Base-by-base conservation (phyloP, 92 coral and sea anemone genomes). In the Actinernus sp. region DNA sequence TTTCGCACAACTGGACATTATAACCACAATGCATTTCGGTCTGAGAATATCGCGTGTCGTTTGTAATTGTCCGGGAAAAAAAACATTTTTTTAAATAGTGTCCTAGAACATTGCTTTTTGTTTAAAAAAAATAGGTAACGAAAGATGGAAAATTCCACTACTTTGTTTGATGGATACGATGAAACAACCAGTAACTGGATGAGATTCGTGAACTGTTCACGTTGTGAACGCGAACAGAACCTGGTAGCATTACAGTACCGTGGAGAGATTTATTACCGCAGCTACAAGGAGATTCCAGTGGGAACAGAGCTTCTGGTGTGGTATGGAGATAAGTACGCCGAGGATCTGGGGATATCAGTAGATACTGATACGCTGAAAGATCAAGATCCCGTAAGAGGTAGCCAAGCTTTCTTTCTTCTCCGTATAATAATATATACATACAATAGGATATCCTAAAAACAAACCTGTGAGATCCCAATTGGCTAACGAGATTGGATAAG, bases 301-400 rank as follows among this genome's bases (percentile, higher is more conserved):
- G 90, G 86, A 3, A 68, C 80, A 37, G 98, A 92, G 55, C 71
- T 92, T 1, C 60, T 92, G 28, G 98, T 92, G 3, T 92, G 96
- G 96, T 92, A 92, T 56, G 96, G 98, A 18, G 96, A 88, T 40
- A 79, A 79, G 48, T 92, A 84, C 61, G 96, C 96, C 31, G 62
- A 51, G 59, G 89, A 92, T 2, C 82, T 92, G 48, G 98, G 90
- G 29, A 84, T 92, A 70, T 55, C 79, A 0, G 10, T 49, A 2
- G 36, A 21, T n/a, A n/a, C n/a, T n/a, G n/a, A n/a, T n/a, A n/a
- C n/a, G n/a, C n/a, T n/a, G n/a, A n/a, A n/a, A n/a, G n/a, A n/a
- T n/a, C n/a, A n/a, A n/a, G n/a, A n/a, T n/a, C n/a, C n/a, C n/a
- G n/a, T n/a, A n/a, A n/a, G n/a, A n/a, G n/a, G n/a, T n/a, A n/a